phyloP scores from a whole-genome alignment of 2,113 vertebrate genomes.

The Anolis sagrei region DNA sequence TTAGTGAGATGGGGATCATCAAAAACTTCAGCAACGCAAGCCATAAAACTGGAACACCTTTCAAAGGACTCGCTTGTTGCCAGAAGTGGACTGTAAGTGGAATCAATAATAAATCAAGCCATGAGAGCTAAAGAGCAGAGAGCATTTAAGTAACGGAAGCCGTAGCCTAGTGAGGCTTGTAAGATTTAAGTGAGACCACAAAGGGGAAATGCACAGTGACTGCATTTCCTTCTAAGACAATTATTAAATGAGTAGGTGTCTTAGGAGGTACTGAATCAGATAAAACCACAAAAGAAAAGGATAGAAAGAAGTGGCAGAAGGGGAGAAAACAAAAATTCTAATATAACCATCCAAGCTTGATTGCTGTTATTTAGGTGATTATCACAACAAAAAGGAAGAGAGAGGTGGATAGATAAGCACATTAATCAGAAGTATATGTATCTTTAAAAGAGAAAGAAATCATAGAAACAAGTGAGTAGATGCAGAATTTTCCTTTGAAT shows the following conservation, averaged over 20 bases:
- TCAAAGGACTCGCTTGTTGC: neutral
- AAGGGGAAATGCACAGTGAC: neutral
- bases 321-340: neutral
- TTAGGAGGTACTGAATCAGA: constrained; percentile 28
- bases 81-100: constrained; percentile 26
- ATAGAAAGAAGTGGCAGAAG: neutral
- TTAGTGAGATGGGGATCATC: neutral
- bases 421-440: neutral
- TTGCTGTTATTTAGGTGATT: constrained; percentile 40
- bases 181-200: constrained; percentile 29
- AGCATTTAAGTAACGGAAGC: constrained; percentile 24
- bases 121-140: neutral
- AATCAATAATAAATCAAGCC: constrained; percentile 44
- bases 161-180: constrained; percentile 33
- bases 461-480: neutral
- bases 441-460: constrained; percentile 11
- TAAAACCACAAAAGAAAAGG: constrained; percentile 40
- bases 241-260: constrained; percentile 42
- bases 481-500: neutral
- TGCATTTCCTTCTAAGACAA: constrained; percentile 40
- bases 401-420: neutral
- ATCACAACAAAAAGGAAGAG: neutral
- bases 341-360: constrained; percentile 2
- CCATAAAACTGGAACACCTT: constrained; percentile 34
- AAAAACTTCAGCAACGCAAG: constrained; percentile 41